Base-by-base conservation (phyloP, 1,140 invertebrate species). In the Thalassaphorura encarpata region DNA sequence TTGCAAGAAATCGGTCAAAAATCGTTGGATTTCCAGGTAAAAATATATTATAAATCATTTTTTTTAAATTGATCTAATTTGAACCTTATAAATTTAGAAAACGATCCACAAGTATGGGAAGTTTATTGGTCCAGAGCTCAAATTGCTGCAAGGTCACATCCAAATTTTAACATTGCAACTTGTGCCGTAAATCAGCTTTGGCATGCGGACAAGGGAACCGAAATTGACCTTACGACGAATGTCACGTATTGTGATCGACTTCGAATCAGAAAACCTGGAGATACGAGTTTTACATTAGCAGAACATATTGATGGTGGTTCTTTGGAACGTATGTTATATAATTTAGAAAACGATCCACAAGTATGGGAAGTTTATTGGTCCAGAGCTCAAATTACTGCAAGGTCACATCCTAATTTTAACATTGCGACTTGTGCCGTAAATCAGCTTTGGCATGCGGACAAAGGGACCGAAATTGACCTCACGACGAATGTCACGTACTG, bases 341-440 rank as follows among this genome's bases (percentile, higher is more conserved):
- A 48, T 8, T 48, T n/a, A n/a, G 54, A 33, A 24, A 21, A 27
- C 18, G 18, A 56, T 51, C 54, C 54, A 2, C 54, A 56, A 56
- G 54, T 56, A 2, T 56, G 54, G 54, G 54, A 56, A 26, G 26
- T 56, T 8, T 56, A 56, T 18, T 56, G 54, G 54, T 56, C 54
- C 0, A 50, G 51, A 28, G 47, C 48, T 36, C 39, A 26, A 23
- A n/a, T 47, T 16, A 23, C 15, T 29, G 39, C 18, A 18, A 26
- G 13, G 19, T 31, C 45, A 15, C 45, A 36, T 36, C 49, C 28
- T 8, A 51, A 51, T 23, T 51, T 51, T 36, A 33, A 23, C 26
- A 13, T 51, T 11, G 49, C 49, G 4, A 40, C 49, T 23, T 11
- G 33, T 6, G 49, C 49, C 15, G 16, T 51, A 13, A 51, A 51